A percentile compares a stretch with the other conserved stretches of the same genome.
Evolutionary conservation across 2,888 invertebrate species (phyloP).

Genomic region (Eristalis arbustorum): DNA sequence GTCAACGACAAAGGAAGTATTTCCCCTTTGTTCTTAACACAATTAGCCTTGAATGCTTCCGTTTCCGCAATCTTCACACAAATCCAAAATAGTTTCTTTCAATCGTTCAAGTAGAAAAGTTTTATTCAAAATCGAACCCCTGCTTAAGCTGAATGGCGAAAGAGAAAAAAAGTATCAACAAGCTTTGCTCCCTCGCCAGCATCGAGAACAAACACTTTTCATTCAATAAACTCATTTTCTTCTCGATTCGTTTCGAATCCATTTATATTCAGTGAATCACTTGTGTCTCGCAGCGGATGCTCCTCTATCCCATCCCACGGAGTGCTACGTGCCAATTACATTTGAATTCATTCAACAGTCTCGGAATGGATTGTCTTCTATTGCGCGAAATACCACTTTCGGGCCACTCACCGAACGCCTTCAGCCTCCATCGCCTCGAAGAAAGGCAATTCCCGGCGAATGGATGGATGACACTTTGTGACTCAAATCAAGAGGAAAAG

Average conservation of each 20-base stretch:
- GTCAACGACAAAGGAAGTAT: too few relatives aligned
- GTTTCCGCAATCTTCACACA: neutral
- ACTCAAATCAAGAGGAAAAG: neutral
- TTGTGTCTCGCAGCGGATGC: neutral
- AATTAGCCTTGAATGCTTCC: neutral
- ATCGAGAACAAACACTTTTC: conserved; percentile 22
- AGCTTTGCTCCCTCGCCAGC: conserved; percentile 5
- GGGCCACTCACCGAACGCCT: neutral
- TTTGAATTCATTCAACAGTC: conserved; percentile 24
- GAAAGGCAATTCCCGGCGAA: neutral
- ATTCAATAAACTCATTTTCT: conserved; percentile 31
- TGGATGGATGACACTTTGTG: neutral
- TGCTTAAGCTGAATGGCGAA: neutral
- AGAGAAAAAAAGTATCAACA: neutral
- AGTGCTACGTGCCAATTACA: conserved; percentile 14
- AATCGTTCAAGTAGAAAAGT: conserved; percentile 5
- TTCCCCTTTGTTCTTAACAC: too few relatives aligned
- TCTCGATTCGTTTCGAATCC: neutral
- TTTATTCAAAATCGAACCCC: conserved; percentile 3
- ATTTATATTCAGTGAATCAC: conserved; percentile 25
- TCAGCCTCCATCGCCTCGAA: neutral
- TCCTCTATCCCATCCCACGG: neutral
- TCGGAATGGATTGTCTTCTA: neutral
- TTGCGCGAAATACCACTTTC: conserved; percentile 3
- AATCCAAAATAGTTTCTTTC: conserved; percentile 1